phyloP scores from a whole-genome alignment of 2,888 invertebrate species.

The Sycophila texana region DNA sequence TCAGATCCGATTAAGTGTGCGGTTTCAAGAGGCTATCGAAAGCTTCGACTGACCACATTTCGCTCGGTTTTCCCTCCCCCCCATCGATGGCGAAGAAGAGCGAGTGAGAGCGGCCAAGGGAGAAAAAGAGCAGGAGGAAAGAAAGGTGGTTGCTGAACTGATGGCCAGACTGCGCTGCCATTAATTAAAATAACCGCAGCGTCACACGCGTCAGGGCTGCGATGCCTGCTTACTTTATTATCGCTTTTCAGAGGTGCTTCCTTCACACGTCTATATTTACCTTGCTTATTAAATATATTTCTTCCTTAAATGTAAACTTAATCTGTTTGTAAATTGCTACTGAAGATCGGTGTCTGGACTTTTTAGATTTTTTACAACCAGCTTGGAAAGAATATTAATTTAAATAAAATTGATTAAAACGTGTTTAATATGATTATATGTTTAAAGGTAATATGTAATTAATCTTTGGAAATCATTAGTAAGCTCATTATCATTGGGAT shows the following conservation, averaged over 20 bases:
- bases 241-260: constrained; percentile 20
- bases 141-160: constrained; percentile 30
- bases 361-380: no score
- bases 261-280: background rate
- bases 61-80: background rate
- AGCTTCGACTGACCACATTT: constrained; percentile 13
- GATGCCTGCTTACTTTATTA: constrained; percentile 56
- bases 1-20: constrained; percentile 62
- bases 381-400: no score
- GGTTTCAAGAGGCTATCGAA: constrained; percentile 42
- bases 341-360: no score
- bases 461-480: no score
- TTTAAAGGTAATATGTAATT: no score
- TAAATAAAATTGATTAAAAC: no score
- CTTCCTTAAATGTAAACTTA: no score
- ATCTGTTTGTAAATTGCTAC: no score
- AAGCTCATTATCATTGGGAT: no score
- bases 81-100: background rate
- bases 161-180: constrained; percentile 58
- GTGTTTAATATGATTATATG: no score
- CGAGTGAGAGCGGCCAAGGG: background rate
- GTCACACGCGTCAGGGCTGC: constrained; percentile 58
- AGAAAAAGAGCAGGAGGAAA: constrained; percentile 5
- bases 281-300: background rate
- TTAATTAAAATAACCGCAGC: constrained; percentile 68